phyloP scores from a whole-genome alignment of 2,113 vertebrate genomes.

The Cochlearius cochlearius region DNA sequence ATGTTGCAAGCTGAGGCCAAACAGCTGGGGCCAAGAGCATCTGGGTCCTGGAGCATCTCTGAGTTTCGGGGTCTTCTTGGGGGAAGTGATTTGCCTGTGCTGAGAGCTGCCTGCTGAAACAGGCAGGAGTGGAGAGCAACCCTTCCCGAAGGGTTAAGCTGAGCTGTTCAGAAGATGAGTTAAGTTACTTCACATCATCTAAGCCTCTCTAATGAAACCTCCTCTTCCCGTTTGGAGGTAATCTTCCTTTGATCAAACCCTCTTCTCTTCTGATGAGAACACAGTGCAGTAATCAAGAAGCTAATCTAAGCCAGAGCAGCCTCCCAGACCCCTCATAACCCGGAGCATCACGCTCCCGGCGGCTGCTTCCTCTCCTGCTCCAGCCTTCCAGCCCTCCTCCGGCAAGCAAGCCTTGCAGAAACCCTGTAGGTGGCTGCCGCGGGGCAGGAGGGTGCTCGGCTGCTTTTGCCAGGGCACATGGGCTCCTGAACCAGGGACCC shows the following conservation, averaged over 20 bases:
- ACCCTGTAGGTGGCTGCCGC: rapidly evolving
- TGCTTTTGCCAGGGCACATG: not conserved
- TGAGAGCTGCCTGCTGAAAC: not conserved
- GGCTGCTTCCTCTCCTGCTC: not conserved
- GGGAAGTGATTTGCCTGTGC: not conserved
- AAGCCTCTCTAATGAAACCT: constrained; percentile 56
- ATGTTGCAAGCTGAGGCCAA: not conserved
- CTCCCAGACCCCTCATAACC: constrained; percentile 1
- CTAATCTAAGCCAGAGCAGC: constrained; percentile 14
- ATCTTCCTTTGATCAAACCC: constrained; percentile 60
- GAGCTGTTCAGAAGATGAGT: not conserved
- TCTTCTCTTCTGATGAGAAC: constrained; percentile 59
- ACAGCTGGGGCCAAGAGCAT: not conserved
- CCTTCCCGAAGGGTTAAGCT: not conserved
- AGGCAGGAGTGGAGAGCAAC: not conserved
- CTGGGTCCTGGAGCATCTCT: not conserved
- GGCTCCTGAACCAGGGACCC: not conserved
- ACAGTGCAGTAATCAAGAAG: constrained; percentile 47
- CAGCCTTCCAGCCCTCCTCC: not conserved
- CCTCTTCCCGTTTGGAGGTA: constrained; percentile 1
- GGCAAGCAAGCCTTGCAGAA: not conserved
- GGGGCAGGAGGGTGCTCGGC: not conserved
- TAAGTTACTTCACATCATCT: constrained; percentile 24
- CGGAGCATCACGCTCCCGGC: not conserved
- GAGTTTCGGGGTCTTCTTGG: not conserved